Percentiles rank a stretch among this genome's conserved stretches.
phyloP scores from a whole-genome alignment of 2,888 invertebrate species.

The Rutpela maculata region DNA sequence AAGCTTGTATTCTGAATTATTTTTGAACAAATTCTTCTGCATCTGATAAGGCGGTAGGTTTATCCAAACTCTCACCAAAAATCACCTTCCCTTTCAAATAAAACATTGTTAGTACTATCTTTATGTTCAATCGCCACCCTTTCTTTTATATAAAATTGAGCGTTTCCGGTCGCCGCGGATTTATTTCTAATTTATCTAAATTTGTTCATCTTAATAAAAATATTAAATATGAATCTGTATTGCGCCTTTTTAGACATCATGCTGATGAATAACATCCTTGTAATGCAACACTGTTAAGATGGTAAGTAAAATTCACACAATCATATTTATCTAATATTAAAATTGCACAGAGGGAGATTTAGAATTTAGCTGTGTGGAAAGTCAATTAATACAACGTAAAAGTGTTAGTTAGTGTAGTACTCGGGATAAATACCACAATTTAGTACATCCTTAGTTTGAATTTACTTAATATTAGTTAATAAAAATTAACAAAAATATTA shows the following conservation, averaged over 20 bases:
- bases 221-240: not conserved
- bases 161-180: slow-evolving; percentile 22
- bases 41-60: slow-evolving; percentile 12
- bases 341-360: no score
- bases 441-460: no score
- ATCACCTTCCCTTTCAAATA: slow-evolving; percentile 31
- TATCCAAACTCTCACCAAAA: slow-evolving; percentile 18
- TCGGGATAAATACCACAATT: no score
- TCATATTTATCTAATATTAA: no score
- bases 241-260: not conserved
- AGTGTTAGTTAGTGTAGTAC: no score
- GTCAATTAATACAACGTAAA: no score
- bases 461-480: no score
- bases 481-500: no score
- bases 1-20: not conserved
- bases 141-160: slow-evolving; percentile 10
- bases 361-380: no score
- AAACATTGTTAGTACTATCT: slow-evolving; percentile 22
- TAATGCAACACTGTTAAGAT: no score
- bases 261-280: not conserved
- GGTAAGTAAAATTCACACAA: no score
- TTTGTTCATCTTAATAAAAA: slow-evolving; percentile 1
- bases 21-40: not conserved
- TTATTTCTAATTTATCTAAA: not conserved
- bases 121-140: slow-evolving; percentile 17